Percentiles rank a stretch among this genome's conserved stretches.
Conservation (phyloP, 2,797 vertebrate genomes). For the Mastacembelus armatus region DNA sequence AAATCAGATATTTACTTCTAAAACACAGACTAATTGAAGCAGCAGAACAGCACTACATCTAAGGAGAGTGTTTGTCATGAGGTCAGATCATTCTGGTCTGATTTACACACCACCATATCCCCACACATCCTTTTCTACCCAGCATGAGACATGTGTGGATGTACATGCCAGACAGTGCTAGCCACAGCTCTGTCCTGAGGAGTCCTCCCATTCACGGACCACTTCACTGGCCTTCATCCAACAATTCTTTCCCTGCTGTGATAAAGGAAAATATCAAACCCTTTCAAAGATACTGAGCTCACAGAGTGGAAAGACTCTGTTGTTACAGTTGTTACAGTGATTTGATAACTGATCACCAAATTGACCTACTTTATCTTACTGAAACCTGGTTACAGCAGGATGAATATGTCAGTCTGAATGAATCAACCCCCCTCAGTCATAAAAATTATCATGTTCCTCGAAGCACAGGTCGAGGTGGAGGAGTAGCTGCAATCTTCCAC, state of each 20-base stretch:
- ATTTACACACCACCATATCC: conserved; percentile 68
- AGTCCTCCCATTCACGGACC: conserved; percentile 65
- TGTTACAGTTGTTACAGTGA: too few relatives aligned
- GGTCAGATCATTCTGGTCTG: conserved; percentile 70
- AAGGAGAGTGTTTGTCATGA: conserved; percentile 65
- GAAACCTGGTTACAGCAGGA: too few relatives aligned
- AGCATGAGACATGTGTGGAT: conserved; percentile 45
- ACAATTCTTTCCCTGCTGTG: conserved; percentile 44
- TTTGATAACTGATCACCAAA: too few relatives aligned
- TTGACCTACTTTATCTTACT: too few relatives aligned
- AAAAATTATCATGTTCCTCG: too few relatives aligned
- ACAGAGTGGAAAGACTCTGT: conserved; percentile 41
- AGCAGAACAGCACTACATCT: conserved; percentile 73
- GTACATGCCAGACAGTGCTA: conserved; percentile 71
- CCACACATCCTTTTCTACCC: conserved; percentile 35
- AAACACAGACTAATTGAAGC: conserved; percentile 41
- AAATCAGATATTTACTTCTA: conserved; percentile 62
- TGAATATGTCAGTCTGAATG: too few relatives aligned
- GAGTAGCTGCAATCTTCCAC: too few relatives aligned
- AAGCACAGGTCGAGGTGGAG: too few relatives aligned
- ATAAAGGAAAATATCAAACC: conserved; percentile 36
- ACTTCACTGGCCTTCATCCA: conserved; percentile 65
- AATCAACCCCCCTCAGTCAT: too few relatives aligned
- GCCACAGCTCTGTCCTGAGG: conserved; percentile 63
- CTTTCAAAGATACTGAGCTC: conserved; percentile 45